Conservation (phyloP, 2,797 vertebrate species). For the Coregonus suidteri region DNA sequence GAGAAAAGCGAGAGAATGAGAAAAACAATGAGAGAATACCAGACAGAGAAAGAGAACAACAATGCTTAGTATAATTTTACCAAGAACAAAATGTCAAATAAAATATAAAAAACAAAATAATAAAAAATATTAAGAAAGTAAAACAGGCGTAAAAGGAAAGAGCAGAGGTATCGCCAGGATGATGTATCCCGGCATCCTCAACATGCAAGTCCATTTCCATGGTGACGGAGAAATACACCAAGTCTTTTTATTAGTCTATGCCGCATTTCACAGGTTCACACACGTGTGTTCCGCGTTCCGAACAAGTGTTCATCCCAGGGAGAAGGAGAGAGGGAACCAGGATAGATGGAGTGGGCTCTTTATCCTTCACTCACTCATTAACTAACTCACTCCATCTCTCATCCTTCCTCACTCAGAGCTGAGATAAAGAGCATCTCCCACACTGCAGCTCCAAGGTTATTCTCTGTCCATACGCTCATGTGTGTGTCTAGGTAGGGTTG, state of each 20-base stretch:
- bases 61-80: constrained; percentile 74
- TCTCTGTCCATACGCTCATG: constrained; percentile 61
- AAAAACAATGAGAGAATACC: constrained; percentile 34
- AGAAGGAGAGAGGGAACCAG: constrained; percentile 18
- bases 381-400: constrained; percentile 48
- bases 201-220: constrained; percentile 70
- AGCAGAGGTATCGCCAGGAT: constrained; percentile 55
- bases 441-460: constrained; percentile 65
- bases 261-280: constrained; percentile 59
- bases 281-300: constrained; percentile 43
- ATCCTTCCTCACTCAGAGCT: constrained; percentile 56
- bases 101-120: constrained; percentile 69
- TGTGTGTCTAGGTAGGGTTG: neutral
- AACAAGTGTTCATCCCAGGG: neutral
- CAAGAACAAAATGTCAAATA: constrained; percentile 73
- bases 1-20: constrained; percentile 32
- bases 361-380: constrained; percentile 26
- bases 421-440: constrained; percentile 72
- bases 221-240: neutral
- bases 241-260: constrained; percentile 38
- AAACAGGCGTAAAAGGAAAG: constrained; percentile 33
- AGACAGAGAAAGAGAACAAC: constrained; percentile 37
- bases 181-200: constrained; percentile 70
- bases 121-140: constrained; percentile 54
- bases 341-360: constrained; percentile 34